Base-by-base conservation (phyloP, 2,113 vertebrate species). In the Peromyscus maniculatus region DNA sequence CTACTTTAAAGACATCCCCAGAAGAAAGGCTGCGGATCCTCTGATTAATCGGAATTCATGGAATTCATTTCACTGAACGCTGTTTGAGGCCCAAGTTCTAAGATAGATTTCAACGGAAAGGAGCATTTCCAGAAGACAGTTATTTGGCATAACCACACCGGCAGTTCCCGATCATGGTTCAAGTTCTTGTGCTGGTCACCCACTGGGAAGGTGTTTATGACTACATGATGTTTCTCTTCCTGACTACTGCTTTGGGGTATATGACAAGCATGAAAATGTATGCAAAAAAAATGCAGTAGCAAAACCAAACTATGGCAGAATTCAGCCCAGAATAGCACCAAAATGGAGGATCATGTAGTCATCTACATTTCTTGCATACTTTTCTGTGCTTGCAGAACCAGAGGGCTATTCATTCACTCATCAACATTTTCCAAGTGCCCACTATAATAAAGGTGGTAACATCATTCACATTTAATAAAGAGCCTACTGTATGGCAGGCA, bases 31-130 rank as follows among this genome's bases (percentile, higher is more conserved):
- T 46, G 64, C 28, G 28, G 1, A 71, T 93, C 39, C 57, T 64
- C 64, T 93, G 89, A 93, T 95, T 95, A 89, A 39, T 43, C 31
- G 21, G 92, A 64, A 94, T 97, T 97, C 74, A n/a, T 67, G 55
- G 93, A 97, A 90, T 92, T 75, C 89, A 80, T 64, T 88, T 95
- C 33, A 80, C 84, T 66, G 59, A 82, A 72, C 82, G 66, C 52
- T 75, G 67, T 46, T 75, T 69, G 87, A 97, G 74, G 43, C 11
- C 92, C 84, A 95, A 64, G 86, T 13, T 87, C 12, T 57, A 90
- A 93, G 87, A 89, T 17, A 33, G 67, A 92, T 91, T 93, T 62
- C 83, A 87, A 75, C 7, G 31, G 82, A 79, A 92, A 75, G 91
- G 1, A 69, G 46, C 33, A n/a, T 94, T 97, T 95, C 31, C 46